A percentile compares a stretch with the other conserved stretches of the same genome.
Conservation (phyloP, 2,797 vertebrate genomes). For the Austrolebias charrua region DNA sequence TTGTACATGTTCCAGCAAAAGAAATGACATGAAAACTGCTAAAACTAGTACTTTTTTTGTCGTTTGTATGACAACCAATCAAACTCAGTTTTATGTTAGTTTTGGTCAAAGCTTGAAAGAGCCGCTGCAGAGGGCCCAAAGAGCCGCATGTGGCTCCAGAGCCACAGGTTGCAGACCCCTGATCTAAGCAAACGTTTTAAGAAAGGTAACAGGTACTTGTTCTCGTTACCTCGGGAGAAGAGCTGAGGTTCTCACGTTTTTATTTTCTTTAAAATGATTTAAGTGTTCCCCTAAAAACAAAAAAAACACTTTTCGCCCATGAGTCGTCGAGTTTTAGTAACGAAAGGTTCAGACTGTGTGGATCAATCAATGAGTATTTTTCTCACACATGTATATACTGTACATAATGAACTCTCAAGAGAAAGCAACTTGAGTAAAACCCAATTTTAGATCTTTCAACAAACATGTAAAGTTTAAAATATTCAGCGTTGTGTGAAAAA, state of each 20-base stretch:
- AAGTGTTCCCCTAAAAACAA: slow-evolving; percentile 1
- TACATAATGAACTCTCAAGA: neutral
- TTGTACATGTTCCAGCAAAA: no score
- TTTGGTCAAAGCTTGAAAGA: no score
- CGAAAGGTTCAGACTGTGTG: slow-evolving; percentile 22
- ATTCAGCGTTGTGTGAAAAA: slow-evolving; percentile 17
- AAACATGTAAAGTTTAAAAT: no score
- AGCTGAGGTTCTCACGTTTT: slow-evolving; percentile 32
- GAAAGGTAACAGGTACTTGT: slow-evolving; percentile 24
- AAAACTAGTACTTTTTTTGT: no score
- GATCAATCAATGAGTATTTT: neutral
- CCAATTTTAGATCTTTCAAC: slow-evolving; percentile 11
- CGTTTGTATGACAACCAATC: no score
- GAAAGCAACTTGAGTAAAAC: slow-evolving; percentile 12
- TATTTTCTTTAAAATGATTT: slow-evolving; percentile 24
- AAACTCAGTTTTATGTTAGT: no score
- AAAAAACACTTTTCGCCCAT: neutral
- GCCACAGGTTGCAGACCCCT: no score
- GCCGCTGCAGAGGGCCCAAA: no score
- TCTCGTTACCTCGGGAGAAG: slow-evolving; percentile 29
- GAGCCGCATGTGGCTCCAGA: no score
- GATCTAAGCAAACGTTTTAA: slow-evolving; percentile 12
- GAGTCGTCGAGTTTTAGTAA: slow-evolving; percentile 3
- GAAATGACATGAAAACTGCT: no score
- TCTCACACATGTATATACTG: no score